phyloP scores from a whole-genome alignment of 2,113 vertebrate genomes.

The Eonycteris spelaea region DNA sequence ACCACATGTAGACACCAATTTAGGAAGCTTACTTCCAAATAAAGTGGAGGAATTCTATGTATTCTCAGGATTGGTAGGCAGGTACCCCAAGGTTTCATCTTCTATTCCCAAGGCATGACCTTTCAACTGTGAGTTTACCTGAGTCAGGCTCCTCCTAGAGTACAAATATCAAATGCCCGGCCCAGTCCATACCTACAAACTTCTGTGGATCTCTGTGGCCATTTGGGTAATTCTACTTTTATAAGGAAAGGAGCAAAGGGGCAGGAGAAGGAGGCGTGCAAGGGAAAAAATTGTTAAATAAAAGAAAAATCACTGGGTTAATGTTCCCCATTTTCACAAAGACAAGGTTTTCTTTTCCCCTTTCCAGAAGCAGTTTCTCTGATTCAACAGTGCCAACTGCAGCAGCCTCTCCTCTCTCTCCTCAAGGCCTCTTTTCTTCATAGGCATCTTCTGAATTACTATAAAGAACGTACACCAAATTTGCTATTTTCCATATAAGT shows the following conservation, averaged over 20 bases:
- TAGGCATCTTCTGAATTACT: background rate
- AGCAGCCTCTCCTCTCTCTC: slow-evolving; percentile 39
- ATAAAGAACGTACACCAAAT: background rate
- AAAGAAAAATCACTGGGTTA: slow-evolving; percentile 40
- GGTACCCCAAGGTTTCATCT: background rate
- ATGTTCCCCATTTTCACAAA: slow-evolving; percentile 18
- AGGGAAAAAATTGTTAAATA: slow-evolving; percentile 46
- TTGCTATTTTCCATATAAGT: background rate
- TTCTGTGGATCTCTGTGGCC: slow-evolving; percentile 63
- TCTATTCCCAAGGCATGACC: background rate
- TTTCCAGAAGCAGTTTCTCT: slow-evolving; percentile 70
- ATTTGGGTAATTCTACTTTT: slow-evolving; percentile 43
- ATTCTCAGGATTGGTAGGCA: background rate
- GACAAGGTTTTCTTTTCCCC: slow-evolving; percentile 59
- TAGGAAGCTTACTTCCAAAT: slow-evolving; percentile 28
- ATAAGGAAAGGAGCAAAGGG: slow-evolving; percentile 68
- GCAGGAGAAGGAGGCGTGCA: slow-evolving; percentile 66
- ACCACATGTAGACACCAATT: background rate
- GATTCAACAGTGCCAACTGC: slow-evolving; percentile 63
- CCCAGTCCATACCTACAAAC: slow-evolving; percentile 21
- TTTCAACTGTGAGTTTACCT: slow-evolving; percentile 10
- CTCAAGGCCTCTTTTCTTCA: background rate
- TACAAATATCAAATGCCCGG: slow-evolving; percentile 35
- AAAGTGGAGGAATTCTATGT: background rate
- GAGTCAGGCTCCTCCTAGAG: slow-evolving; percentile 41